These are phyloP conservation scores for Phrynosoma blainvillii DNA, from an alignment of 2,113 vertebrate genomes.

Conservation along the genomic window DNA sequence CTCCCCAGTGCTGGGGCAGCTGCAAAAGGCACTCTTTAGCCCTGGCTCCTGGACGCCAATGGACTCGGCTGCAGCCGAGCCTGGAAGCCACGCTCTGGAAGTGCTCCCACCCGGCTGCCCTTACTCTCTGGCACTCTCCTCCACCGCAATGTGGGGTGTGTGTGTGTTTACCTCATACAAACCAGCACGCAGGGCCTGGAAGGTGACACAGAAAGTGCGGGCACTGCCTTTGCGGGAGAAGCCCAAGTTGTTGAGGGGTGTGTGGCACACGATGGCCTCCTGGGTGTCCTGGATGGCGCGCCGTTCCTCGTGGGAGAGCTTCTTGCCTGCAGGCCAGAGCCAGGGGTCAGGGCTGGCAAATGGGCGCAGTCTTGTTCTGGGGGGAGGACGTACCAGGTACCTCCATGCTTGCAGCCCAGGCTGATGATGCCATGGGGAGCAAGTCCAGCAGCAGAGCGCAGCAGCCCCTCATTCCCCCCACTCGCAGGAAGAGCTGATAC, in stretches of 20 bases:
- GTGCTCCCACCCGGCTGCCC: too few relatives aligned
- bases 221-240: constrained; percentile 90
- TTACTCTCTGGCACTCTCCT: too few relatives aligned
- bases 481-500: too few relatives aligned
- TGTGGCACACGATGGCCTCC: constrained; percentile 76
- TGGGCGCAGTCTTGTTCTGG: background rate
- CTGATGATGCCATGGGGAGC: too few relatives aligned
- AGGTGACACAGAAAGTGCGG: constrained; percentile 88
- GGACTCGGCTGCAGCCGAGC: too few relatives aligned
- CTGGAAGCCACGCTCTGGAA: too few relatives aligned
- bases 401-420: background rate
- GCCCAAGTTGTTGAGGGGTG: constrained; percentile 82
- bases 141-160: background rate
- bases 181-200: constrained; percentile 87
- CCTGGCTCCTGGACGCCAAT: too few relatives aligned
- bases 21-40: too few relatives aligned
- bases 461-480: too few relatives aligned
- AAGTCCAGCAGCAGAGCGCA: background rate
- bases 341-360: accelerated
- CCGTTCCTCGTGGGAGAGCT: constrained; percentile 66
- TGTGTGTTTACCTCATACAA: constrained; percentile 85
- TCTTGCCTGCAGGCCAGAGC: constrained; percentile 60
- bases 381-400: too few relatives aligned
- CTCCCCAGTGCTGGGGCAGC: too few relatives aligned
- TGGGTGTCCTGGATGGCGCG: constrained; percentile 67